phyloP scores from a whole-genome alignment of 1,140 invertebrate species.

The Bombus fervidus region DNA sequence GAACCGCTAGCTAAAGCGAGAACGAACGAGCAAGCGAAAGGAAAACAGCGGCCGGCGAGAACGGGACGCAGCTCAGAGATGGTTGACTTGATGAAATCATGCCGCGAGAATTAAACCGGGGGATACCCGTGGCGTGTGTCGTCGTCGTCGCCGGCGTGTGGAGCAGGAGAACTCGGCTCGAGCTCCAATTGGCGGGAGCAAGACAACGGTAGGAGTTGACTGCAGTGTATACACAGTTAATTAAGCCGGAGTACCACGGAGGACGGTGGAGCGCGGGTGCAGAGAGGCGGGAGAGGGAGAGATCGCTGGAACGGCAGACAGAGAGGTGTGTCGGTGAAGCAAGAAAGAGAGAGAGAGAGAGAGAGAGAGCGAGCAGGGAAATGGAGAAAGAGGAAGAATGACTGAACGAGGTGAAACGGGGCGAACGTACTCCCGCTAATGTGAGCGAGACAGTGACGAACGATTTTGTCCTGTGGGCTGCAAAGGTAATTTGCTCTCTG shows the following conservation, averaged over 20 bases:
- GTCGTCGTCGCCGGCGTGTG: constrained; percentile 63
- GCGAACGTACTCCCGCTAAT: constrained; percentile 51
- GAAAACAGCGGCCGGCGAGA: constrained; percentile 7
- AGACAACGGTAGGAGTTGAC: constrained; percentile 81
- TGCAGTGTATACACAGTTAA: constrained; percentile 82
- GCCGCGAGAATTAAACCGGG: constrained; percentile 77
- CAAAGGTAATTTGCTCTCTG: constrained; percentile 75
- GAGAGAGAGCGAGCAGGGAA: background rate
- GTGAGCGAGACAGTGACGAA: constrained; percentile 44
- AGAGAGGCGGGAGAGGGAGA: constrained; percentile 46
- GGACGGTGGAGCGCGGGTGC: constrained; percentile 49
- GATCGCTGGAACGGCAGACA: constrained; percentile 35
- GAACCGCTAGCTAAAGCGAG: background rate
- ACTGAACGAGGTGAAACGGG: constrained; percentile 37
- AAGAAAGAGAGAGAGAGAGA: background rate
- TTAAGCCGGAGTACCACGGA: constrained; percentile 77
- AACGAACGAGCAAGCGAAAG: background rate
- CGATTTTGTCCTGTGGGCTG: constrained; percentile 68
- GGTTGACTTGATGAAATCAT: constrained; percentile 82
- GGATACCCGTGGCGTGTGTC: constrained; percentile 73
- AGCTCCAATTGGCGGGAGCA: constrained; percentile 79
- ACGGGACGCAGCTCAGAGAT: constrained; percentile 63
- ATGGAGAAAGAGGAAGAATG: background rate
- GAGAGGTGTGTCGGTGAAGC: constrained; percentile 38
- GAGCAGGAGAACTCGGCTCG: constrained; percentile 55